Evolutionary conservation across 2,113 vertebrate species (phyloP), one percentile per base, ranked within the genome.

Genomic region (Poecilia latipinna): DNA sequence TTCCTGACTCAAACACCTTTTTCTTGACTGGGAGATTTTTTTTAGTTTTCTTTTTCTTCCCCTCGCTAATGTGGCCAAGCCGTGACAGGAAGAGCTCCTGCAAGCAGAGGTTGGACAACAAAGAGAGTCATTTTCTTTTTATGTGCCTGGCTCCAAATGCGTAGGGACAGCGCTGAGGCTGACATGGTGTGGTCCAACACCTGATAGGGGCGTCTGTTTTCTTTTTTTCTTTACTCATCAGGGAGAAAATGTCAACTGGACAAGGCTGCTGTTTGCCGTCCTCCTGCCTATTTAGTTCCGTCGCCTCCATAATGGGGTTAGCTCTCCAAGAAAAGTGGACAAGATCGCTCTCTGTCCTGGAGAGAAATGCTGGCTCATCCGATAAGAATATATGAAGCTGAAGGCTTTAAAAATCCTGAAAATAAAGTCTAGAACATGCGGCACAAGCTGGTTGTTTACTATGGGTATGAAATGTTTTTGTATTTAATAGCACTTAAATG

Each of bases 231-330:
- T 57, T 37, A 74, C 57, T 72, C 78, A 78, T 80, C 72, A 79
- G 77, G 69, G 63, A 76, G 83, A 79, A 92, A 93, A 93, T 92
- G 92, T 90, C 91, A 93, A 61, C 68, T 35, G 79, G 79, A 90
- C 89, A 90, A 90, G 72, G 82, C 72, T 64, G 82, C 89, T 74
- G 91, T 90, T 90, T 84, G 84, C 88, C 61, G 37, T 75, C 79
- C 63, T 26, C 75, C 74, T 84, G 83, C 63, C 86, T 68, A 79
- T 89, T 90, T 81, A 76, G 65, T 64, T 63, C 75, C 39, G 75
- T 86, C 80, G 80, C 77, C 75, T 85, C 70, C 79, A 77, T 90
- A 90, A 88, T 87, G 86, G 87, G 72, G 73, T 70, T 35, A 61
- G 74, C 54, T 84, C 70, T 31, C 75, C 60, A 72, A 76, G 73